phyloP scores from a whole-genome alignment of 1,140 invertebrate genomes.

The Drosophila parvula region DNA sequence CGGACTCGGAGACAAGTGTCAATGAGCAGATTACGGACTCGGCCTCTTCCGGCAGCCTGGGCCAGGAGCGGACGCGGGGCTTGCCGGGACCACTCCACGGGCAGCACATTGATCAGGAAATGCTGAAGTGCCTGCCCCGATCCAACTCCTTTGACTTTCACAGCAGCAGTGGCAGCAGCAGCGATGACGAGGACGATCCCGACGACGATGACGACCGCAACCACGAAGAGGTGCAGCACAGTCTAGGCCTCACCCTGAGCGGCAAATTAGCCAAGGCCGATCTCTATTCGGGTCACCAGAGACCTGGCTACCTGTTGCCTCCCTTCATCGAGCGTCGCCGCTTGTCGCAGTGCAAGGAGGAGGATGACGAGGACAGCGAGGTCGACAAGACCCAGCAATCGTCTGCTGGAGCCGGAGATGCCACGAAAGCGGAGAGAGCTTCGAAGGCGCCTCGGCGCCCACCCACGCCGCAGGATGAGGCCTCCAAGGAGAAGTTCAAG shows the following conservation, averaged over 20 bases:
- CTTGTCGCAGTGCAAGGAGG: conserved; percentile 91
- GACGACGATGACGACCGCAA: conserved; percentile 53
- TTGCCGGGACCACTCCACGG: conserved; percentile 33
- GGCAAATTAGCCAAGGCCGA: conserved; percentile 59
- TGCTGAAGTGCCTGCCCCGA: conserved; percentile 58
- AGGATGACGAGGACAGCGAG: conserved; percentile 89
- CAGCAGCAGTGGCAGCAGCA: conserved; percentile 70
- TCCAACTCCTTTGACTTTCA: conserved; percentile 73
- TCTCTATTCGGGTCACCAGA: conserved; percentile 56
- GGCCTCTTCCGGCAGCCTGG: conserved; percentile 51
- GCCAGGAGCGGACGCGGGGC: conserved; percentile 33
- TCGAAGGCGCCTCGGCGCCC: conserved; percentile 73
- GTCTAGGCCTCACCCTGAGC: conserved; percentile 53
- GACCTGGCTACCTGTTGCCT: conserved; percentile 84
- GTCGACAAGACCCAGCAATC: conserved; percentile 56
- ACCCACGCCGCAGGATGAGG: conserved; percentile 68
- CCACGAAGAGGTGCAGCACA: conserved; percentile 30
- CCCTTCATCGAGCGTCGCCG: conserved; percentile 88
- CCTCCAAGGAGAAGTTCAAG: conserved; percentile 75
- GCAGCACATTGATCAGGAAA: conserved; percentile 41
- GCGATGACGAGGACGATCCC: conserved; percentile 65
- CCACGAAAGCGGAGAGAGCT: conserved; percentile 48
- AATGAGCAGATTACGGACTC: conserved; percentile 58
- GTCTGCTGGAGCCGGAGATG: neutral
- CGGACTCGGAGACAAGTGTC: conserved; percentile 74